Base-by-base conservation (phyloP, 2,113 vertebrate genomes). In the Diphyllodes magnificus region DNA sequence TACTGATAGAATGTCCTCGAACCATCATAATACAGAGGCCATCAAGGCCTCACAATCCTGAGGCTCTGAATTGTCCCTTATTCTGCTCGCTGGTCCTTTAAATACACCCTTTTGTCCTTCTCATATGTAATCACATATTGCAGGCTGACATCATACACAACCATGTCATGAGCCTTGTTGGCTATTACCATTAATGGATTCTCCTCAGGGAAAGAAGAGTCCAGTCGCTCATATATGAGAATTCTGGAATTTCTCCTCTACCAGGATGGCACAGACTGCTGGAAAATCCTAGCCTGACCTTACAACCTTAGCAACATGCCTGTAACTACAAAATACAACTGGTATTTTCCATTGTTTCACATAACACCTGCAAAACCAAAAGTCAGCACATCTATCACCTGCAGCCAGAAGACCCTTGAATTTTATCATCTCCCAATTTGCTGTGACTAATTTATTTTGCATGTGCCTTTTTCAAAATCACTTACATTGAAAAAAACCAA, bases 151-250 rank as follows among this genome's bases (percentile, higher is more conserved):
- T 51, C 25, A 11, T 5, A 13, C 8, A 50, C 15, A 64, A 20
- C 7, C 40, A 15, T 1, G 4, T 11, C 51, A 57, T 1, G 15
- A 42, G 28, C 23, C 13, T 16, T 65, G 17, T 0, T 54, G 60
- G 19, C 69, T 66, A 2, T 13, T 78, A 42, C 9, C 51, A 42
- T 35, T 13, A 25, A 50, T 47, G 9, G 19, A 17, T 33, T 70
- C 86, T 69, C 18, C 47, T 78, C 51, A 63, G 1, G 31, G 20
- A 19, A 45, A 33, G n/a, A 25, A 22, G 68, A 65, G 17, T 40
- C 30, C 8, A 14, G 13, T 10, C 61, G 35, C 5, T 56, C 18
- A 19, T 23, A 8, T 12, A 9, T 15, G 45, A 83, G 20, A 63
- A 22, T 69, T 57, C 13, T 13, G 8, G 15, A 68, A 44, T 33